Conservation (phyloP, 92 coral and sea anemone species). For the Palythoa heliodiscus region DNA sequence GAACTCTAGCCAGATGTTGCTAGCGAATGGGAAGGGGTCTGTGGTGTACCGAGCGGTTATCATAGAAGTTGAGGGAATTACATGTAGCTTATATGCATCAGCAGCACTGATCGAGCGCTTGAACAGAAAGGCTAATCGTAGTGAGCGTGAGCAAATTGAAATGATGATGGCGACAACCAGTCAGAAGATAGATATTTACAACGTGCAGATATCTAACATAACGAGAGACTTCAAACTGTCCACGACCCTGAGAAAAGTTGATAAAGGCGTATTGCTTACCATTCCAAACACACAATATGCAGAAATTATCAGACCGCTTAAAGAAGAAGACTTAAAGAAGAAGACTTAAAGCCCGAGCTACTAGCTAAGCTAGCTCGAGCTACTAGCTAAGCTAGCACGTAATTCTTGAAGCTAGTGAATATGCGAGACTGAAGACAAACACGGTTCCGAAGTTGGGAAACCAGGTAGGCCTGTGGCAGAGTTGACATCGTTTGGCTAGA, state of each 20-base stretch:
- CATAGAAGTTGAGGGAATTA: conserved; percentile 66
- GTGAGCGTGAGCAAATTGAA: conserved; percentile 50
- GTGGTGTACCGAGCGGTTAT: conserved; percentile 56
- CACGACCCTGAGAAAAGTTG: conserved; percentile 56
- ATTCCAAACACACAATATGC: conserved; percentile 54
- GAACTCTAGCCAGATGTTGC: conserved; percentile 49
- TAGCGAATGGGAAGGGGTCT: conserved; percentile 51
- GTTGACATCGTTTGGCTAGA: conserved; percentile 59
- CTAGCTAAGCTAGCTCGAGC: too few species aligned
- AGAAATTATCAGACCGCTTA: conserved; percentile 50
- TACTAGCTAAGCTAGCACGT: conserved; percentile 59
- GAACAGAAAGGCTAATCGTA: conserved; percentile 46
- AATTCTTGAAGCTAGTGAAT: conserved; percentile 74
- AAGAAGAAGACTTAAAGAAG: conserved; percentile 49
- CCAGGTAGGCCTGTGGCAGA: conserved; percentile 63
- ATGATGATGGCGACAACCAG: conserved; percentile 65
- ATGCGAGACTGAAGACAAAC: conserved; percentile 61
- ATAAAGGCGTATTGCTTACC: conserved; percentile 55
- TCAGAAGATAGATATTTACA: conserved; percentile 52
- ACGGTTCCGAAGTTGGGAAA: conserved; percentile 50
- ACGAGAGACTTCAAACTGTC: conserved; percentile 55
- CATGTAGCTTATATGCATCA: conserved; percentile 62
- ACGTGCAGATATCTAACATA: conserved; percentile 38
- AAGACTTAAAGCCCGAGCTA: conserved; percentile 41
- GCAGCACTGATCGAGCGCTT: conserved; percentile 54